Evolutionary conservation across 1,140 invertebrate species (phyloP).

Genomic region (Acarapis woodi): DNA sequence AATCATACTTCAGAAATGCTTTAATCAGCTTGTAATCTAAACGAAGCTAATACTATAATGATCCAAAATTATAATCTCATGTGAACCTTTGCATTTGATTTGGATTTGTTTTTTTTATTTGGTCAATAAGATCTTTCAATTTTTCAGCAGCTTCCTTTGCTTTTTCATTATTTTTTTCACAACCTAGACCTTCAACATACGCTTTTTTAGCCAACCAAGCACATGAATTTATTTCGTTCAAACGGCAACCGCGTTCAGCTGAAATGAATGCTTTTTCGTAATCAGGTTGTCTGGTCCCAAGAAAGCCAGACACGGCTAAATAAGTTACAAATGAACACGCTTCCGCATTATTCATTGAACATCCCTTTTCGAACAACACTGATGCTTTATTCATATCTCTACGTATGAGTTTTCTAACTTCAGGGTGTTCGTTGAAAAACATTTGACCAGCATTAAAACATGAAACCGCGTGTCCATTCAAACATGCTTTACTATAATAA

Average conservation of each 20-base stretch:
- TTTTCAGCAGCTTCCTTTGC: conserved; percentile 36
- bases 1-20: too few species aligned
- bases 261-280: conserved; percentile 40
- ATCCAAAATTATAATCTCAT: too few species aligned
- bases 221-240: conserved; percentile 50
- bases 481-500: conserved; percentile 49
- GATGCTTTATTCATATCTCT: conserved; percentile 23
- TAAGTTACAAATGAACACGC: conserved; percentile 50
- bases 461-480: conserved; percentile 28
- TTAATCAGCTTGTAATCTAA: too few species aligned
- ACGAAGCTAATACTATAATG: too few species aligned
- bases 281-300: conserved; percentile 32
- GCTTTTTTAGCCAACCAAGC: conserved; percentile 54
- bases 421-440: conserved; percentile 17
- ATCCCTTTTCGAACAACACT: conserved; percentile 34
- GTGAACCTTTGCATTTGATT: too few species aligned
- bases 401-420: conserved; percentile 7
- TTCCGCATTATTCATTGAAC: conserved; percentile 28
- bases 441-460: conserved; percentile 46
- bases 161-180: conserved; percentile 32
- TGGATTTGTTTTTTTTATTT: neutral
- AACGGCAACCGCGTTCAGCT: conserved; percentile 40
- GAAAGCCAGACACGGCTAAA: conserved; percentile 37
- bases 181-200: conserved; percentile 31
- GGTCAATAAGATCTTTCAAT: conserved; percentile 13